Evolutionary conservation across 2,888 invertebrate species (phyloP), one percentile per base, ranked within the genome.

Genomic region (Anticlea derivata): DNA sequence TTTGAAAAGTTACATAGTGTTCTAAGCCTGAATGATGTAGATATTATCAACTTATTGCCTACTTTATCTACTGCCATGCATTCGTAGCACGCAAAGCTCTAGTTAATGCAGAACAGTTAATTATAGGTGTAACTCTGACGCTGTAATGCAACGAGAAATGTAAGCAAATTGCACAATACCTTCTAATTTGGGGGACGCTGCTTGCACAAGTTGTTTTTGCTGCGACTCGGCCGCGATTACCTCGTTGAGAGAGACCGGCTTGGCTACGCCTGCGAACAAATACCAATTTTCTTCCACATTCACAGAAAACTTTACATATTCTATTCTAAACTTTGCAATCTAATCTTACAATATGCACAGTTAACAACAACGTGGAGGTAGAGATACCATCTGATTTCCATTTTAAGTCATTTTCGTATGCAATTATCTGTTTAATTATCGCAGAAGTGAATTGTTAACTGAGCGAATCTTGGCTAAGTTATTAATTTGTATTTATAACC

Each of bases 371-470:
- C 44, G 61, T 63, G 80, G 66, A 60, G 74, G 58, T 64, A 80
- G 65, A 59, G 73, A 58, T 70, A 69, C 71, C 73, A 75, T 64
- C 68, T 66, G 69, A 81, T 76, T 78, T 83, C 83, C 89, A 89
- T 89, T 83, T 85, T 87, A 63, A 63, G 75, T 63, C 89, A 89
- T 89, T 77, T 83, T 88, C 65, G 70, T 67, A 63, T 60, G 50
- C 53, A 61, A 66, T 54, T 52, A 63, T 55, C 58, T 43, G 63
- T 55, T 30, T 27, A 51, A 54, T 58, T 55, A 59, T 60, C 56
- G 56, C 63, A 51, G 61, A 55, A 60, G 62, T 63, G 61, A 62
- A 63, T 56, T 62, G 66, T 69, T 60, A 66, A 65, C 65, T 71
- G 55, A 56, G 47, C 56, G 65, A 67, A 64, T 60, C 61, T 61